Base-by-base conservation (phyloP, 2,113 vertebrate genomes). In the Xenus cinereus region DNA sequence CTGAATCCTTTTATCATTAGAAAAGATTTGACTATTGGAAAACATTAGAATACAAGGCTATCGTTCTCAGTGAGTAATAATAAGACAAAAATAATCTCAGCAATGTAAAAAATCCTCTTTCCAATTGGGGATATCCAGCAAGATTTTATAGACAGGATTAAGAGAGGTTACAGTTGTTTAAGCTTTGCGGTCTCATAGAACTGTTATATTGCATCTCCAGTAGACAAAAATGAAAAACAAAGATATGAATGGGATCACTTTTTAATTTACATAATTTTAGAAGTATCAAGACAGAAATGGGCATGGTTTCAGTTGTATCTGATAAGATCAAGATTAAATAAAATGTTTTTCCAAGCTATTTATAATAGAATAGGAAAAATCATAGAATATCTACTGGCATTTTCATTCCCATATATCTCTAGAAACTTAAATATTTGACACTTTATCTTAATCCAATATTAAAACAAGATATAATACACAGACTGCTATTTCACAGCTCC, bases 1-100 rank as follows among this genome's bases (percentile, higher is more conserved):
- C 62, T 84, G 78, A 97, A 96, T 94, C 88, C 82, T 79, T 95
- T 66, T 86, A 95, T 94, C 57, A n/a, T 95, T 77, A 72, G 54
- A 76, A 91, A 96, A 83, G 3, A 72, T 78, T 84, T 91, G 59
- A 63, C 12, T 54, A 7, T 33, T 85, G 66, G 46, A 94, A 60
- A 45, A 84, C 15, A 37, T 51, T 60, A 94, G 14, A 90, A 87
- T 54, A 71, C 46, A 18, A 87, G 19, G 9, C 63, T 87, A 12
- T n/a, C 16, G 3, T 11, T 80, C 66, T 80, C 51, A 24, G 17
- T 78, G 14, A 78, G 43, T 86, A 96, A 92, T 90, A 90, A 88
- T 56, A 92, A 51, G 20, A 63, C 88, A 78, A 85, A 96, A 93
- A 66, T 94, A 97, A 96, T 83, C 59, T 90, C 72, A 94, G 59